These are phyloP conservation scores for Drosophila nigritarsus DNA, from an alignment of 2,888 invertebrate genomes.

Conservation along the genomic window DNA sequence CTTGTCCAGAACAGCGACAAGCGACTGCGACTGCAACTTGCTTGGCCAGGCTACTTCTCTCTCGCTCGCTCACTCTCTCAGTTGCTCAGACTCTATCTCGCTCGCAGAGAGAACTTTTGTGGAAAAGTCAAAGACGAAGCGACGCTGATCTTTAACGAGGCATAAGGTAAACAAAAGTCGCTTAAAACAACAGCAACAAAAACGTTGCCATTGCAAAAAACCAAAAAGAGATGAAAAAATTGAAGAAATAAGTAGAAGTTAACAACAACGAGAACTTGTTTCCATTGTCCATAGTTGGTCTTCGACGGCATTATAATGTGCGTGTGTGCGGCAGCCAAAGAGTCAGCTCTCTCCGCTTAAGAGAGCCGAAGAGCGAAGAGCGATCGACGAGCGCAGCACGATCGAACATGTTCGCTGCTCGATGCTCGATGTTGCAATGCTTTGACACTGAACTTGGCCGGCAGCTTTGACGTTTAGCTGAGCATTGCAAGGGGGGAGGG, in stretches of 20 bases:
- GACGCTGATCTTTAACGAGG: constrained; percentile 67
- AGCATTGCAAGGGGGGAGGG: background rate
- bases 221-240: constrained; percentile 1
- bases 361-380: constrained; percentile 43
- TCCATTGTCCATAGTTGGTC: constrained; percentile 73
- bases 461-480: constrained; percentile 8
- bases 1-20: constrained; percentile 51
- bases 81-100: background rate
- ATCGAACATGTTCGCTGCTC: too few species aligned
- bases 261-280: constrained; percentile 69
- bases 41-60: constrained; percentile 49
- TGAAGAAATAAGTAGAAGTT: constrained; percentile 25
- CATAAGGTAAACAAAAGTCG: constrained; percentile 76
- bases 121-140: constrained; percentile 33
- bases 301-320: constrained; percentile 39
- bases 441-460: constrained; percentile 72
- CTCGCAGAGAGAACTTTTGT: constrained; percentile 25
- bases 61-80: constrained; percentile 1
- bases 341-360: constrained; percentile 33
- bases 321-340: constrained; percentile 21
- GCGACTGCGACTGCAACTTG: constrained; percentile 62
- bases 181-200: constrained; percentile 57
- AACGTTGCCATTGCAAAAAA: constrained; percentile 38
- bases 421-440: constrained; percentile 17
- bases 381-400: constrained; percentile 1